Conservation (phyloP, 1,140 invertebrate genomes). For the Yoshiicerus persimilis region DNA sequence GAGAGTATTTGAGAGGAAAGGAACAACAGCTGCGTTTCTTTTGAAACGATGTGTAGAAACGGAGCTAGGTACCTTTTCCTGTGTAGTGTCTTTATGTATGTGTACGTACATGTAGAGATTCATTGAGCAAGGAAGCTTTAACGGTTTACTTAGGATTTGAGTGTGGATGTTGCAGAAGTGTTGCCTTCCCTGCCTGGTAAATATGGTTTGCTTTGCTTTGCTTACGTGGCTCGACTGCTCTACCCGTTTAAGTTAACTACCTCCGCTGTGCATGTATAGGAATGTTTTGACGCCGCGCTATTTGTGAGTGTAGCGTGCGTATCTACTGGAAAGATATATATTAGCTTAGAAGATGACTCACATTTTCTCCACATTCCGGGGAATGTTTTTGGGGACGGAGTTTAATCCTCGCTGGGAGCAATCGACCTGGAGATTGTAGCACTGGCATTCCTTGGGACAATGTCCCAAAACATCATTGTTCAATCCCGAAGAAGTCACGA, state of each 20-base stretch:
- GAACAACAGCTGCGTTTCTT: too few relatives aligned
- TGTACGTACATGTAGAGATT: neutral
- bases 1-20: too few relatives aligned
- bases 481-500: slow-evolving; percentile 46
- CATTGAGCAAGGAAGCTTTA: neutral
- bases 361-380: slow-evolving; percentile 75
- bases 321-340: neutral
- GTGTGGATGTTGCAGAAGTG: neutral
- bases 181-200: neutral
- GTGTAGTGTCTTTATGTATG: neutral
- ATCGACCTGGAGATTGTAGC: slow-evolving; percentile 72
- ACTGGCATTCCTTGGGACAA: slow-evolving; percentile 79
- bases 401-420: slow-evolving; percentile 76
- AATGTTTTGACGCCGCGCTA: too few relatives aligned
- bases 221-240: neutral
- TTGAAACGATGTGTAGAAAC: too few relatives aligned
- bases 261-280: neutral
- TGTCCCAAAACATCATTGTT: slow-evolving; percentile 51
- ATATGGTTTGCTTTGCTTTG: neutral
- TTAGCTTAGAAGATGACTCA: slow-evolving; percentile 62
- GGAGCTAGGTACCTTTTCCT: too few relatives aligned
- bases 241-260: neutral
- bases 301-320: neutral
- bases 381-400: slow-evolving; percentile 74
- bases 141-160: neutral